Conservation (phyloP, 1,140 invertebrate genomes). For the Drosophila nannoptera region DNA sequence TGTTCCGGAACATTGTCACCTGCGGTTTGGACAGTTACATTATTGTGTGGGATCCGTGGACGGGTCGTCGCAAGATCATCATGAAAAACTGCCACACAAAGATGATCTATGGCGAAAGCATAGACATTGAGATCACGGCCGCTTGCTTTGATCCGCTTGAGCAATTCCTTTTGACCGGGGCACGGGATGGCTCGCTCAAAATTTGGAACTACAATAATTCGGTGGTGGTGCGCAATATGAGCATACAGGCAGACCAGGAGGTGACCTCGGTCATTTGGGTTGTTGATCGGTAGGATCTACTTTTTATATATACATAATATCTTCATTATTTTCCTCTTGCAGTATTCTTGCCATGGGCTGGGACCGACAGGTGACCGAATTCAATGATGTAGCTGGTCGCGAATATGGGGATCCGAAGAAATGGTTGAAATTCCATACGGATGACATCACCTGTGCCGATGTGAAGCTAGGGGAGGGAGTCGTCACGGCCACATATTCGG, state of each 20-base stretch:
- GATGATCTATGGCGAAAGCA: conserved; percentile 81
- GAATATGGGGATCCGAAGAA: conserved; percentile 80
- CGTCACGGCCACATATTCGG: conserved; percentile 85
- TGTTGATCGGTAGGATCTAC: conserved; percentile 79
- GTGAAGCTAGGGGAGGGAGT: conserved; percentile 83
- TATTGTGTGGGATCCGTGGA: conserved; percentile 86
- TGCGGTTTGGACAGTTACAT: conserved; percentile 86
- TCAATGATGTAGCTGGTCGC: conserved; percentile 82
- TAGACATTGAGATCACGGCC: conserved; percentile 86
- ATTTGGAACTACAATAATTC: conserved; percentile 91
- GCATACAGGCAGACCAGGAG: conserved; percentile 82
- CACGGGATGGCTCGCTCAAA: conserved; percentile 84
- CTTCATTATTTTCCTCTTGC: not conserved
- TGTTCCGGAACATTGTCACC: conserved; percentile 85
- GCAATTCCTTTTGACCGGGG: conserved; percentile 85
- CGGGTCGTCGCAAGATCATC: conserved; percentile 82
- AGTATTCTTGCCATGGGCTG: conserved; percentile 82
- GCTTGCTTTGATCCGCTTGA: conserved; percentile 86
- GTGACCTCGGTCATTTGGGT: conserved; percentile 83
- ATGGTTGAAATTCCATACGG: conserved; percentile 85
- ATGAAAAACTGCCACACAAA: conserved; percentile 84
- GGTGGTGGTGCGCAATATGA: conserved; percentile 83
- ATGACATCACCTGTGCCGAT: conserved; percentile 85
- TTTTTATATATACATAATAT: not conserved
- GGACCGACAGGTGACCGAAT: conserved; percentile 85